Evolutionary conservation across 2,797 vertebrate genomes (phyloP), one percentile per base, ranked within the genome.

Genomic region (Tamandua tetradactyla): DNA sequence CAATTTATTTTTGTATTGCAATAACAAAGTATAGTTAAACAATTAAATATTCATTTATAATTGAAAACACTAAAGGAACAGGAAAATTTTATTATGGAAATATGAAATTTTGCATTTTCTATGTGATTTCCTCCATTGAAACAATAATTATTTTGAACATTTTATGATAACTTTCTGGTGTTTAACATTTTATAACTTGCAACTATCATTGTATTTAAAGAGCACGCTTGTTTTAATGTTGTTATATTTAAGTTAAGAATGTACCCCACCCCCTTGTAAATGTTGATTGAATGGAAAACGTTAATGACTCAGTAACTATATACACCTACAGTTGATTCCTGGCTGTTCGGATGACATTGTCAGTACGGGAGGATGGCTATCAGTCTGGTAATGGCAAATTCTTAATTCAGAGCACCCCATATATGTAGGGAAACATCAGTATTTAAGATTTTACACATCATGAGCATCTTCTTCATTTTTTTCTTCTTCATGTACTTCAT

Each of bases 71-170:
- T 32, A n/a, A 92, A 52, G 17, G 74, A 57, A 49, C 82, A 35
- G 11, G 0, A 9, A n/a, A n/a, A 79, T 55, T 92, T 85, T 86
- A 32, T 79, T 76, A 71, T 71, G 5, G 23, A 64, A 82, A 92
- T 69, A 11, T 55, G 32, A 62, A 62, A 44, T 55, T 75, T n/a
- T 81, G 52, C 84, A 72, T 8, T 35, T 59, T 72, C 72, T 83
- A 30, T n/a, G 40, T 83, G 35, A 57, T 80, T 89, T 79, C 8
- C 76, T 66, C 10, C 2, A 0, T 81, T 92, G 37, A 68, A 55
- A 30, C 40, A 72, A 62, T 42, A 44, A 79, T 71, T 81, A 62
- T 72, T 95, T 82, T 92, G 14, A 92, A 76, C 12, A 76, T 57
- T 69, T 85, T 89, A 57, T 85, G 32, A 37, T 81, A 84, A 32